A percentile compares a stretch with the other conserved stretches of the same genome.
Evolutionary conservation across 37 sponge, comb jelly and placozoan genomes (phyloP).

Genomic region (Amphimedon queenslandica): DNA sequence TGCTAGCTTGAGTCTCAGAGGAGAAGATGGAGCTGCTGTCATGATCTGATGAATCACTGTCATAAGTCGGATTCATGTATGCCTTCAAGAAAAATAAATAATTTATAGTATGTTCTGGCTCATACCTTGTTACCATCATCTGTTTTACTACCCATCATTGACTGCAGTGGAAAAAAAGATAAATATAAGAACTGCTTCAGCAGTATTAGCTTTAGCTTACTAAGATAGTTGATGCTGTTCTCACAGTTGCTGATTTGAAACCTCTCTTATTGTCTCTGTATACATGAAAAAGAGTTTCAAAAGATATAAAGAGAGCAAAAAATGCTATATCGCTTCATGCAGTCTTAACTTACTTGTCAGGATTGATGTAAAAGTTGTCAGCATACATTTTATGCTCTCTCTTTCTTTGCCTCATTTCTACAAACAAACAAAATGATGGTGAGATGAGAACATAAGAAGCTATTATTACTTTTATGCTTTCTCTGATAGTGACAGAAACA

Average conservation of each 20-base stretch:
- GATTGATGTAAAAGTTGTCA: slow-evolving; percentile 4
- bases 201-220: not conserved
- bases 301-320: too few species aligned
- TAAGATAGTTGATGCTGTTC: not conserved
- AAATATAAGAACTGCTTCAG: not conserved
- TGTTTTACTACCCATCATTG: not conserved
- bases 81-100: not conserved
- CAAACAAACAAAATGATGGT: too few species aligned
- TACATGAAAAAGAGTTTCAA: too few species aligned
- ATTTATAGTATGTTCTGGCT: not conserved
- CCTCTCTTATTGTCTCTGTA: too few species aligned
- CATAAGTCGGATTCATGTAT: not conserved
- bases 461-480: too few species aligned
- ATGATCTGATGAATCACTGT: not conserved
- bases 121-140: not conserved
- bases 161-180: not conserved
- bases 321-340: too few species aligned
- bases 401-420: not conserved
- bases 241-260: not conserved
- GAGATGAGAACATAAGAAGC: too few species aligned
- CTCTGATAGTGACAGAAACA: too few species aligned
- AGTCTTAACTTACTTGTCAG: not conserved
- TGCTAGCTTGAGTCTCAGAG: not conserved
- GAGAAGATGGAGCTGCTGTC: not conserved
- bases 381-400: slow-evolving; percentile 1